Base-by-base conservation (phyloP, 2,888 invertebrate species). In the Antheraea yamamai region DNA sequence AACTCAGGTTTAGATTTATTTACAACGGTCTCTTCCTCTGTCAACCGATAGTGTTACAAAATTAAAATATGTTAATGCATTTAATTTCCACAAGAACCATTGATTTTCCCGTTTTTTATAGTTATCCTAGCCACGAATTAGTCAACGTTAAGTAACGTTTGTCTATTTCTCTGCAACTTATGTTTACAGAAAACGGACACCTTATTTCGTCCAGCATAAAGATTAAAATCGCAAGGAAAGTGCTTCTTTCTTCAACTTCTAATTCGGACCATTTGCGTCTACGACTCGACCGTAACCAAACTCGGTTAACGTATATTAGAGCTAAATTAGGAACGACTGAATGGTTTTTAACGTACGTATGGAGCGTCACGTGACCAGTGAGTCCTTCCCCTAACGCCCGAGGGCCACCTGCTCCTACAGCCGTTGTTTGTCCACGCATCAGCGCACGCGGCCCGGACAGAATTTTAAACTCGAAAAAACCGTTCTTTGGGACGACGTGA, bases 351-450 rank as follows among this genome's bases (percentile, higher is more conserved):
- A 70, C 30, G 16, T 64, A 18, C 26, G 3, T 39, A 39, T 70
- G 20, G 18, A 70, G 20, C 35, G 12, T 68, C 35, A n/a, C 68
- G n/a, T 61, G 23, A 23, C 23, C 26, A 16, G 14, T 16, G 6
- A 66, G 51, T 10, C 55, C 55, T 3, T 52, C 55, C 51, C 55
- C 55, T 55, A 39, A 26, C 23, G 3, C 26, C 16, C 52, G 55
- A 80, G 78, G 80, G 82, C 85, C 88, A 89, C 89, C 89, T 89
- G 89, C 83, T 81, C 73, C 78, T 83, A 83, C 88, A 88, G 83
- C 84, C 84, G 84, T 80, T 80, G 82, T 80, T 79, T 79, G 79
- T 82, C 79, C 83, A 86, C 84, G 88, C 85, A 82, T 77, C 84
- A 82, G 73, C 81, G 84, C 81, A 80, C 82, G 77, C 78, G 80